These are phyloP conservation scores for Chaitophorus viminalis DNA, from an alignment of 2,888 invertebrate species.

Conservation along the genomic window DNA sequence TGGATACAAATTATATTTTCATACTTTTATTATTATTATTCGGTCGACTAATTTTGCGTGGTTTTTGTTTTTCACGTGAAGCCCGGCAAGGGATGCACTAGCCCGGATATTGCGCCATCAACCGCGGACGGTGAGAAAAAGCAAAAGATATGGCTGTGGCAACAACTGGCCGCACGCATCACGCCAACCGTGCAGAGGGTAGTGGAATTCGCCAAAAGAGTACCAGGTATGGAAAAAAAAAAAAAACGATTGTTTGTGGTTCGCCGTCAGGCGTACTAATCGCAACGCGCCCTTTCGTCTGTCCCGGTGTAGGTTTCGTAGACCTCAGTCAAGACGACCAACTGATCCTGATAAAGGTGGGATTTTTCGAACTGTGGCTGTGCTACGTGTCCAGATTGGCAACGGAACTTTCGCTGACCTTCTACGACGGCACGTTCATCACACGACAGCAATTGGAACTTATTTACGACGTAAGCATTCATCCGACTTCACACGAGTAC, in stretches of 20 bases:
- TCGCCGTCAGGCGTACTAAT: too few relatives aligned
- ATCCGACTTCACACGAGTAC: neutral
- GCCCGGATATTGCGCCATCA: slow-evolving; percentile 71
- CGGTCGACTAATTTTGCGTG: neutral
- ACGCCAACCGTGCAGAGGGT: slow-evolving; percentile 92
- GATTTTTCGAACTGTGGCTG: slow-evolving; percentile 97
- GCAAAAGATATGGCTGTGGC: slow-evolving; percentile 86
- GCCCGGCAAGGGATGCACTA: slow-evolving; percentile 65
- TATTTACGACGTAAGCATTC: slow-evolving; percentile 84
- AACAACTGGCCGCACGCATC: slow-evolving; percentile 84
- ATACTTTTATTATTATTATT: neutral
- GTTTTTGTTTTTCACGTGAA: slow-evolving; percentile 61
- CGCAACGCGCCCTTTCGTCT: neutral
- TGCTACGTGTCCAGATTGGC: slow-evolving; percentile 85
- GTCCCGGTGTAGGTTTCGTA: slow-evolving; percentile 66
- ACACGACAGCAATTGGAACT: slow-evolving; percentile 84
- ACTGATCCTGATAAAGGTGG: slow-evolving; percentile 92
- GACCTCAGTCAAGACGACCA: slow-evolving; percentile 95
- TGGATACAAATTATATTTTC: neutral
- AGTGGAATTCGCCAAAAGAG: slow-evolving; percentile 95
- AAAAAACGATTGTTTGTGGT: neutral
- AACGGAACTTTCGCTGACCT: slow-evolving; percentile 80
- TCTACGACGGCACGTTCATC: slow-evolving; percentile 89
- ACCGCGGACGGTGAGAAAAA: slow-evolving; percentile 77
- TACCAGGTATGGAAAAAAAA: slow-evolving; percentile 74